Percentiles rank a stretch among this genome's conserved stretches.
These are phyloP conservation scores for Dicentrarchus labrax DNA, from an alignment of 2,113 vertebrate genomes.

Conservation along the genomic window DNA sequence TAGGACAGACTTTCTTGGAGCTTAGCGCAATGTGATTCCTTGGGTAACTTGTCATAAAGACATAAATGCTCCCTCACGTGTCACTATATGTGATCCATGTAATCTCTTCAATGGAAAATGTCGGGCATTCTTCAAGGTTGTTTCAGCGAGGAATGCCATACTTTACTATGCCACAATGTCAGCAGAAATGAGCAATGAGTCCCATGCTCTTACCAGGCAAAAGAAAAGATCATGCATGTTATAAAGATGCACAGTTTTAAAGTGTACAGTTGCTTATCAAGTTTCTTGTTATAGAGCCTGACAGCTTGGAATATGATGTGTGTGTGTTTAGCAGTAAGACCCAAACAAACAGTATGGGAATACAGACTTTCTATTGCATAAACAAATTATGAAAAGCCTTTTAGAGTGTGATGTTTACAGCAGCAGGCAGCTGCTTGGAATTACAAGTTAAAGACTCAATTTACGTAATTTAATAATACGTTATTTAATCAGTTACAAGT, in stretches of 20 bases:
- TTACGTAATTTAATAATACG: background rate
- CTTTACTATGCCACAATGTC: conserved; percentile 28
- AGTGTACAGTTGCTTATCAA: background rate
- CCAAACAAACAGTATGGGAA: conserved; percentile 1
- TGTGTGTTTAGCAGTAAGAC: conserved; percentile 11
- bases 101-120: conserved; percentile 52
- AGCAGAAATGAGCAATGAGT: conserved; percentile 11
- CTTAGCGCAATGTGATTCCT: conserved; percentile 29
- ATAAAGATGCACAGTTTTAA: conserved; percentile 15
- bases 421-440: background rate
- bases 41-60: conserved; percentile 54
- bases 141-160: conserved; percentile 24
- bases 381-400: conserved; percentile 9
- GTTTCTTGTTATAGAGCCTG: conserved; percentile 1
- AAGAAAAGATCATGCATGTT: conserved; percentile 1
- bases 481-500: conserved; percentile 2
- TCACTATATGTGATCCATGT: conserved; percentile 46
- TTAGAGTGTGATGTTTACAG: conserved; percentile 12
- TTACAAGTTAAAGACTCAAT: background rate
- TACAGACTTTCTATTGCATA: background rate
- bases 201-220: background rate
- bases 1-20: conserved; percentile 34
- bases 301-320: conserved; percentile 4
- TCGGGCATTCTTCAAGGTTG: conserved; percentile 67
- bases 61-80: conserved; percentile 28